Conservation (phyloP, 2,888 invertebrate genomes). For the Sinodicranocentrus sp. region DNA sequence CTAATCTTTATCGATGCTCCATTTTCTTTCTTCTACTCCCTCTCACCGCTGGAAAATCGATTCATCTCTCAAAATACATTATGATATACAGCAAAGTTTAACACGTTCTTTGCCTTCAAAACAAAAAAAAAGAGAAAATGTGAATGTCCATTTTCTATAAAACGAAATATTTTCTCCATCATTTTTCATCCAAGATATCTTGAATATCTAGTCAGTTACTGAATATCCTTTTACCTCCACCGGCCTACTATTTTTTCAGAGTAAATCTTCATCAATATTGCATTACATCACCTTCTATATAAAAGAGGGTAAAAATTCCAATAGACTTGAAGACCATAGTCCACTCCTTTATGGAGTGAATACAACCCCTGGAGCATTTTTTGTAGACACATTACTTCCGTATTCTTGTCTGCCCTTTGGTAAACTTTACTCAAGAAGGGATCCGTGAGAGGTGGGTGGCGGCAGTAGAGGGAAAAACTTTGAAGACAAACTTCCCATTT, state of each 20-base stretch:
- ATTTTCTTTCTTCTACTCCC: not conserved
- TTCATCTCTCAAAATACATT: conserved; percentile 5
- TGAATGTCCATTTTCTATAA: not conserved
- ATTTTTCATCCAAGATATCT: not conserved
- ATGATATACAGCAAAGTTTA: conserved; percentile 8
- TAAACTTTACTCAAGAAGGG: too few relatives aligned
- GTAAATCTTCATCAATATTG: conserved; percentile 41
- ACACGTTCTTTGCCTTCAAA: too few relatives aligned
- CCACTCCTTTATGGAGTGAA: too few relatives aligned
- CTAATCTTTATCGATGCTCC: conserved; percentile 24
- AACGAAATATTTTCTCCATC: too few relatives aligned
- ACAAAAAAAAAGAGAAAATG: not conserved
- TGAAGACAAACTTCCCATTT: too few relatives aligned
- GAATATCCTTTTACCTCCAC: not conserved
- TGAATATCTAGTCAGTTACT: not conserved
- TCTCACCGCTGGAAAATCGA: conserved; percentile 3
- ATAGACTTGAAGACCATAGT: too few relatives aligned
- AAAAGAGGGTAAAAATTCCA: too few relatives aligned
- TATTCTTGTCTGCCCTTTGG: too few relatives aligned
- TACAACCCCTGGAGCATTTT: too few relatives aligned
- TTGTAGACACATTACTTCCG: too few relatives aligned
- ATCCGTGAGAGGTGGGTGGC: too few relatives aligned
- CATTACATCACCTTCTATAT: conserved; percentile 29
- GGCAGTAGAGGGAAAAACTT: too few relatives aligned
- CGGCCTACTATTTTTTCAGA: not conserved